Conservation (phyloP, 2,888 invertebrate species). For the Cyaniris semiargus region DNA sequence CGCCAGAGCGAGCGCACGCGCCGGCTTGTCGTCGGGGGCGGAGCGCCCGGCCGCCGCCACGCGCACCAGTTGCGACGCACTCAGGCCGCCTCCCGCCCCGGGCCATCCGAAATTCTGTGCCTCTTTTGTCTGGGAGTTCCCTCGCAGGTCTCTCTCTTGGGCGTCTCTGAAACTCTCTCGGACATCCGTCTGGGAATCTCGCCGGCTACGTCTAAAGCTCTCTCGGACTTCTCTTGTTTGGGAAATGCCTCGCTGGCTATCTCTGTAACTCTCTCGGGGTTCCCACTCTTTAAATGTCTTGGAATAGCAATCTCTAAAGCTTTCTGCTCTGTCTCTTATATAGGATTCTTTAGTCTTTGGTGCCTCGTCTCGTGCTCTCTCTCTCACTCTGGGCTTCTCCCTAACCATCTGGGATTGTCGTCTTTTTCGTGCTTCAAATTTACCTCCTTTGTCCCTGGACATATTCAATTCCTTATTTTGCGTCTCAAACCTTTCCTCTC, state of each 20-base stretch:
- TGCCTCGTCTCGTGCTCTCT: background rate
- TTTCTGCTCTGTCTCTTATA: background rate
- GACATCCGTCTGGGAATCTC: background rate
- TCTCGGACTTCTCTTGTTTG: background rate
- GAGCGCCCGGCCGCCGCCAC: slow-evolving; percentile 75
- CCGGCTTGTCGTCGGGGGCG: slow-evolving; percentile 60
- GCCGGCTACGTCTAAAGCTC: background rate
- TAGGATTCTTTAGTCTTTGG: slow-evolving; percentile 1
- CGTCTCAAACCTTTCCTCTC: background rate
- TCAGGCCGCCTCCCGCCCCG: slow-evolving; percentile 49
- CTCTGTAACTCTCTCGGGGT: background rate
- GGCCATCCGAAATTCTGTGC: slow-evolving; percentile 66
- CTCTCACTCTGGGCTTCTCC: background rate
- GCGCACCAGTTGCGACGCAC: slow-evolving; percentile 46
- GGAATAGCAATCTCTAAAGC: background rate
- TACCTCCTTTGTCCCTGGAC: background rate
- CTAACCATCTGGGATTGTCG: background rate
- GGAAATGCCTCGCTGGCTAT: background rate
- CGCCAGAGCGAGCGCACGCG: slow-evolving; percentile 62
- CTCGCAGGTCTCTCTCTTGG: slow-evolving; percentile 47
- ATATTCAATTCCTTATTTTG: background rate
- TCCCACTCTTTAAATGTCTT: background rate
- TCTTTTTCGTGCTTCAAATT: background rate
- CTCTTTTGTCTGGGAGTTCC: slow-evolving; percentile 54
- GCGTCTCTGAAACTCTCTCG: slow-evolving; percentile 36